Evolutionary conservation across 2,797 vertebrate genomes (phyloP), one percentile per base, ranked within the genome.

Genomic region (Crocodylus rhombifer): DNA sequence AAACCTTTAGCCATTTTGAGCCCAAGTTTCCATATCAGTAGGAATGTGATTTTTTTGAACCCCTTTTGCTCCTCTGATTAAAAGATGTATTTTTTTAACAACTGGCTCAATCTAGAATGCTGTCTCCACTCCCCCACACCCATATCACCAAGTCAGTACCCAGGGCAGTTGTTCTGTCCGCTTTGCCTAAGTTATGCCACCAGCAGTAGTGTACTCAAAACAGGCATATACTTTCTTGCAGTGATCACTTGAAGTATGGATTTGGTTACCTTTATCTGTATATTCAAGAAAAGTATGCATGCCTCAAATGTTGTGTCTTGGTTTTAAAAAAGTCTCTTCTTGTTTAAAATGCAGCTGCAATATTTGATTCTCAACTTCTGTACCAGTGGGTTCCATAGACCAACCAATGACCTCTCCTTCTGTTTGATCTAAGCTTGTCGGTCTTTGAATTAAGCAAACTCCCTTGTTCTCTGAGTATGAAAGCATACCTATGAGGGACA

Each of bases 311-410:
- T 62, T 77, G 7, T 16, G 13, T 1, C 85, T 51, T 77, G 17
- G 57, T 85, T 86, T 81, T 60, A 69, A 85, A 17, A 16, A 16
- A 15, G 64, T 61, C 3, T 14, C 4, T 2, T 2, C 28, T 62
- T 18, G n/a, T 21, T 82, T 86, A 26, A 14, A 94, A 81, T 65
- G 3, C 30, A 65, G 1, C 23, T 85, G 17, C 23, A 77, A 1
- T 55, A 58, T 88, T 84, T 81, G 15, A n/a, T 95, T 94, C 75
- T 77, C 67, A 58, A 23, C 28, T 87, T 36, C 71, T 83, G 30
- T 26, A 77, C n/a, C 42, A 90, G 14, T 82, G 23, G 57, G 10
- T 63, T 3, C 30, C 30, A 6, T 64, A 57, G 8, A 36, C 65
- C 55, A 17, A 7, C 3, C 57, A 63, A 77, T 63, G 5, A 77